phyloP scores from a whole-genome alignment of 2,113 vertebrate genomes.

The Phalacrocorax carbo region DNA sequence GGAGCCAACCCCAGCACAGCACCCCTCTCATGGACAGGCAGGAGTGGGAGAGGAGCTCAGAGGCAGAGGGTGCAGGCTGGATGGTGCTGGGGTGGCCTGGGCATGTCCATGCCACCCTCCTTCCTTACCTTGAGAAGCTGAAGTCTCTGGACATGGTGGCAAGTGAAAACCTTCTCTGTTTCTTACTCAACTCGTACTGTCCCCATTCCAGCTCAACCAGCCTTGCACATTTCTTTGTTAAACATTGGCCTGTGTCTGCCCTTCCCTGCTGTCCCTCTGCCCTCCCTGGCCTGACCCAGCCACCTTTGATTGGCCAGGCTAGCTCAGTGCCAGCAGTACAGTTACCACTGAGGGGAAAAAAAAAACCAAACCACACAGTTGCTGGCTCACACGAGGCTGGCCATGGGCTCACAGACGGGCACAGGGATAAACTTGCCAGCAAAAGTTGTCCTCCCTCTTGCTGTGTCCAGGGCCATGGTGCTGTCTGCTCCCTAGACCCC shows the following conservation, averaged over 20 bases:
- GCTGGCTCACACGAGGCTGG: neutral
- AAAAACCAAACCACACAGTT: neutral
- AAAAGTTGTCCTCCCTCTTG: neutral
- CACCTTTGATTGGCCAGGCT: neutral
- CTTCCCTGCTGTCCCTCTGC: neutral
- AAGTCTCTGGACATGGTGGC: neutral
- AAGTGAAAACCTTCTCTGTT: neutral
- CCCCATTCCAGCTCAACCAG: neutral
- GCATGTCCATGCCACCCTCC: neutral
- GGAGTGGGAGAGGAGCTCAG: neutral
- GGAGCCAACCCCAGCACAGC: neutral
- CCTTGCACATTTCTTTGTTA: neutral
- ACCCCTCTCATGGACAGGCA: rapidly evolving
- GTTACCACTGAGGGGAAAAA: neutral
- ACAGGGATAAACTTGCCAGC: neutral
- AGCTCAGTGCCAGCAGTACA: neutral
- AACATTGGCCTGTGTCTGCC: neutral
- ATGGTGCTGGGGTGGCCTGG: neutral
- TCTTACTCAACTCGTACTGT: neutral
- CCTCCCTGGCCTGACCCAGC: neutral
- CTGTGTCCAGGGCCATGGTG: neutral
- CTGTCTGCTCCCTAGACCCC: neutral
- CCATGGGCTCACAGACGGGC: neutral
- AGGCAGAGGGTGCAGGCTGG: neutral
- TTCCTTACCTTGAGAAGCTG: neutral